Evolutionary conservation across 2,113 vertebrate species (phyloP), one percentile per base, ranked within the genome.

Genomic region (Salvelinus fontinalis): DNA sequence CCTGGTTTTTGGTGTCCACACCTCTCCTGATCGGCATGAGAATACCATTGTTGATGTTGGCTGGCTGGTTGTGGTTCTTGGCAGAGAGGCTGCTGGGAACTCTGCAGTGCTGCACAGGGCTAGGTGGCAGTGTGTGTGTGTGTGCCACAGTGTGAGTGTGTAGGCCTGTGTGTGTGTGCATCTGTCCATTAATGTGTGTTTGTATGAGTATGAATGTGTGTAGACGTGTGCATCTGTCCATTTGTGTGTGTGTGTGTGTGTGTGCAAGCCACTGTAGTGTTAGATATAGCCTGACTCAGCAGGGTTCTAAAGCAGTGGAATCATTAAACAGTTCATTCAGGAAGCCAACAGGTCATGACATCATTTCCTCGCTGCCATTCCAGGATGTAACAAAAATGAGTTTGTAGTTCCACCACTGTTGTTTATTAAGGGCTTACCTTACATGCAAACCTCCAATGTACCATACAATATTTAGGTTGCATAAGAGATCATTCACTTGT

Each of bases 271-370:
- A 20, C 1, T 31, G 26, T 67, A 12, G 44, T 54, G 65, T 65
- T 39, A 70, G 70, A 75, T 70, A 74, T 59, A 60, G 73, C 78
- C 73, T 79, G 67, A 83, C 74, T 83, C 78, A 76, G 83, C 75
- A 81, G 73, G 51, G 71, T 69, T 62, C 48, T 77, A 49, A 74
- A 84, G 70, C 79, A 81, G 69, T 76, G 79, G 71, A 70, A 73
- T 76, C 83, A 82, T 89, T 86, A 86, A 88, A 88, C 84, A 93
- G 91, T 92, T 90, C 80, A 93, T 93, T 92, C 91, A 94, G 93
- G 93, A 94, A 91, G 89, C 88, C 82, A 87, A 66, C 76, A 84
- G 91, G 92, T 92, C 92, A 86, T 91, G 91, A 92, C 93, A 93
- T 93, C 76, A 94, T 86, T 93, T 94, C 92, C 93, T 90, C 31